Base-by-base conservation (phyloP, 2,113 vertebrate species). In the Okapia johnstoni region DNA sequence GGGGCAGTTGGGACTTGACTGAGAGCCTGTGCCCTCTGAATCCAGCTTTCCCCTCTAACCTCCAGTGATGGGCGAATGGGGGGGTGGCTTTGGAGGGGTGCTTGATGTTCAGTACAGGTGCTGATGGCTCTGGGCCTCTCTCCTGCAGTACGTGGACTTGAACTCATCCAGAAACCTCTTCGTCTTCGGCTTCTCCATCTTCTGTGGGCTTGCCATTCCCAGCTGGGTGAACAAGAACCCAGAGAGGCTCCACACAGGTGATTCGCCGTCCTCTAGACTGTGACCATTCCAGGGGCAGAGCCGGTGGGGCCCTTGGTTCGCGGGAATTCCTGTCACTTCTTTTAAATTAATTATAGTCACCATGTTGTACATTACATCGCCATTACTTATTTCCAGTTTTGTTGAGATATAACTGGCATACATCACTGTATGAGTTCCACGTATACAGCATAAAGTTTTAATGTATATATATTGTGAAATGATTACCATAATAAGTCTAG, bases 131-230 rank as follows among this genome's bases (percentile, higher is more conserved):
- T 25, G 63, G 85, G 8, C 33, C 66, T 95, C 97, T 88, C 98
- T 95, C 95, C 52, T 89, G 30, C 98, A 99, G 99, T 99, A 99
- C 36, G 98, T 99, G 87, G 99, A 99, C 97, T 99, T 99, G 99
- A 99, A 99, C 98, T 99, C 99, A 6, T 99, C 99, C 86, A 98
- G 99, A 97, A 99, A 99, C 98, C 99, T 99, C 98, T 99, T 99
- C 92, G 99, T 99, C 90, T 99, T 99, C 97, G 99, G 99, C 97
- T 99, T 99, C 98, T 99, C 99, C 98, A 98, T 99, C 95, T 99
- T 99, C 93, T 98, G 98, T 98, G 98, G 99, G 99, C 98, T 99
- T 58, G 98, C 99, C 2, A 96, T 99, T 98, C 99, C 99, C 61
- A 99, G 98, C 98, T 99, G 99, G 99, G 98, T 99, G 90, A 97